Evolutionary conservation across 1,140 invertebrate species (phyloP).

Genomic region (Drosophila kohkoa): DNA sequence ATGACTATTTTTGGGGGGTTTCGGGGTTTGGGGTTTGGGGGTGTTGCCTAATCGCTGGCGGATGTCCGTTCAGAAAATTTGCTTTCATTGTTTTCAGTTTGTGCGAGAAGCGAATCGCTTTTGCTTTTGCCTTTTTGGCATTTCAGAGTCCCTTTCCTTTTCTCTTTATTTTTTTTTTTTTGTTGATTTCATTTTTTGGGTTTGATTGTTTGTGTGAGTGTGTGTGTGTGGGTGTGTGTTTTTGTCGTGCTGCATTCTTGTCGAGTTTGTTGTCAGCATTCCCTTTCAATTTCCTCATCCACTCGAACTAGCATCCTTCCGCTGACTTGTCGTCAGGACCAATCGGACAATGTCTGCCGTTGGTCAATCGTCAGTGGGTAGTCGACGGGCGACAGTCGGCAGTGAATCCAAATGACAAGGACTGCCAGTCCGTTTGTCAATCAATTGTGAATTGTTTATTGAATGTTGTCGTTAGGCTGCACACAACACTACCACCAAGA

Average conservation of each 20-base stretch:
- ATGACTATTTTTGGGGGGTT: too few relatives aligned
- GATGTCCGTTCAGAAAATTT: constrained; percentile 76
- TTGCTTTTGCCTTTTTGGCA: constrained; percentile 42
- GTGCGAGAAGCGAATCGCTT: constrained; percentile 47
- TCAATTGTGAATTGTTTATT: constrained; percentile 84
- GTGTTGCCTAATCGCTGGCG: constrained; percentile 66
- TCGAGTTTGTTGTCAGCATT: constrained; percentile 78
- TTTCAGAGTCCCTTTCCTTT: constrained; percentile 31
- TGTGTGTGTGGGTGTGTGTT: constrained; percentile 5
- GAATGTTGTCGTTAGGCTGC: constrained; percentile 81
- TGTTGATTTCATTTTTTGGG: not conserved
- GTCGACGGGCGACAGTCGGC: constrained; percentile 35
- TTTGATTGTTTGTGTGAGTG: not conserved
- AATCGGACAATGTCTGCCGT: constrained; percentile 40
- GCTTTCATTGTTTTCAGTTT: constrained; percentile 74
- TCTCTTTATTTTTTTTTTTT: not conserved
- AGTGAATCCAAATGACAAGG: constrained; percentile 66
- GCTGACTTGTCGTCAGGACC: constrained; percentile 70
- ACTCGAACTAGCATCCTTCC: constrained; percentile 81
- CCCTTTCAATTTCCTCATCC: constrained; percentile 80
- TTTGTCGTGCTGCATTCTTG: constrained; percentile 42
- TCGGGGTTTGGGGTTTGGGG: not conserved
- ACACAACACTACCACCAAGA: constrained; percentile 56
- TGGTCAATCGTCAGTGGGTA: constrained; percentile 43
- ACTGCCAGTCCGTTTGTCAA: constrained; percentile 74